Evolutionary conservation across 2,888 invertebrate species (phyloP).

Genomic region (Lepeophtheirus nordmannii): DNA sequence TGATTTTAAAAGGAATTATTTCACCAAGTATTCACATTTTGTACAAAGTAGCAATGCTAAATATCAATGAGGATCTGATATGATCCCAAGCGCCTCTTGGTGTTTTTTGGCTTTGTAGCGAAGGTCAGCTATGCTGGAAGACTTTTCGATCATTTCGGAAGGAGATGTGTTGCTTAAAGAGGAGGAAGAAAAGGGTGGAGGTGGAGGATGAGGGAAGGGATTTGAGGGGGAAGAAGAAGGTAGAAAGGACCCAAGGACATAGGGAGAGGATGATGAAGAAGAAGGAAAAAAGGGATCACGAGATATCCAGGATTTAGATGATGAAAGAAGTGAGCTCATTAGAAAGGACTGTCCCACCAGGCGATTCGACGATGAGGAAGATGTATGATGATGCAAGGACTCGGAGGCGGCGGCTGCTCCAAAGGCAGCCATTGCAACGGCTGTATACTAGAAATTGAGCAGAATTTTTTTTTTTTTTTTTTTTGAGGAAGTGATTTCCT

Average conservation of each 20-base stretch:
- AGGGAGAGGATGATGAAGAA: conserved; percentile 21
- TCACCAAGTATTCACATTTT: too few species aligned
- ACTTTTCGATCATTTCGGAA: conserved; percentile 29
- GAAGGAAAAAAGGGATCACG: conserved; percentile 23
- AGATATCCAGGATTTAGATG: conserved; percentile 25
- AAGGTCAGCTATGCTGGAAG: conserved; percentile 84
- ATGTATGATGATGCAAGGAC: not conserved
- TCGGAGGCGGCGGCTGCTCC: not conserved
- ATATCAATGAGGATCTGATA: too few species aligned
- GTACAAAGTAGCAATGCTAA: too few species aligned
- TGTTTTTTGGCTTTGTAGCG: conserved; percentile 82
- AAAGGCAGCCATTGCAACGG: conserved; percentile 26
- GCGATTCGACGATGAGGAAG: not conserved
- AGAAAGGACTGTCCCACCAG: not conserved
- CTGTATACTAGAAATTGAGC: not conserved
- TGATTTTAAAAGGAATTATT: too few species aligned
- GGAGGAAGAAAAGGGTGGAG: conserved; percentile 32
- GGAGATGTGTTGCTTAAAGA: conserved; percentile 29
- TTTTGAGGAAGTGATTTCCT: conserved; percentile 9
- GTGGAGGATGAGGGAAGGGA: conserved; percentile 23
- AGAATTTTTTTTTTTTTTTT: not conserved
- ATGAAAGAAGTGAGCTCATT: not conserved
- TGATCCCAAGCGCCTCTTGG: conserved; percentile 62
- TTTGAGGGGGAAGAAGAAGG: conserved; percentile 19
- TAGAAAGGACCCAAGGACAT: not conserved